phyloP scores from a whole-genome alignment of 1,140 invertebrate genomes.

The Eubasilissa regina region DNA sequence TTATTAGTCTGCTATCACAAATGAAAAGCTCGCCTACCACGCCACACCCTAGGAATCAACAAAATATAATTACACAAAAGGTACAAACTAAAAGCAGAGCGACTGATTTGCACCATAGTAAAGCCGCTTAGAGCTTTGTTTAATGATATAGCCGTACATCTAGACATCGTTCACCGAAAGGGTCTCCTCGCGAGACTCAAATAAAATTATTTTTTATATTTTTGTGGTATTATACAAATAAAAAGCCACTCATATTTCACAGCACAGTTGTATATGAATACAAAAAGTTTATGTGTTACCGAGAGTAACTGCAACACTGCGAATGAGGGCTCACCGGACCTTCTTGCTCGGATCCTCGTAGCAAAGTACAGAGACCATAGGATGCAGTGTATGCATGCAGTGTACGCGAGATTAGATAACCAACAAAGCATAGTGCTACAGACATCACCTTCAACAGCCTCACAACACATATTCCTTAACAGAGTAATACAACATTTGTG shows the following conservation, averaged over 20 bases:
- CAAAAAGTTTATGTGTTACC: slow-evolving; percentile 50
- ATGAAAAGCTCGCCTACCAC: slow-evolving; percentile 25
- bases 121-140: slow-evolving; percentile 44
- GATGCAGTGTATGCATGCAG: too few species aligned
- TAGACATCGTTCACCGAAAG: slow-evolving; percentile 57
- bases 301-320: neutral
- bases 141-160: slow-evolving; percentile 56
- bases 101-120: slow-evolving; percentile 60
- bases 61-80: neutral
- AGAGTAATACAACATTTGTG: slow-evolving; percentile 58
- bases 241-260: slow-evolving; percentile 62
- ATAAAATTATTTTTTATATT: slow-evolving; percentile 60
- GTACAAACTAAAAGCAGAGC: slow-evolving; percentile 52
- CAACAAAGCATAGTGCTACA: too few species aligned
- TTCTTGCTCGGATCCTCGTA: too few species aligned
- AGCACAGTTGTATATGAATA: slow-evolving; percentile 62
- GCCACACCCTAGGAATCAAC: neutral
- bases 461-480: slow-evolving; percentile 58
- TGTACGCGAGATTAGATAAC: too few species aligned
- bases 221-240: slow-evolving; percentile 62
- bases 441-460: slow-evolving; percentile 24
- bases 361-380: too few species aligned
- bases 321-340: neutral
- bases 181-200: slow-evolving; percentile 57
- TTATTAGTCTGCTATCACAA: slow-evolving; percentile 36